Base-by-base conservation (phyloP, 1,140 invertebrate genomes). In the Bathynomus jamesi region DNA sequence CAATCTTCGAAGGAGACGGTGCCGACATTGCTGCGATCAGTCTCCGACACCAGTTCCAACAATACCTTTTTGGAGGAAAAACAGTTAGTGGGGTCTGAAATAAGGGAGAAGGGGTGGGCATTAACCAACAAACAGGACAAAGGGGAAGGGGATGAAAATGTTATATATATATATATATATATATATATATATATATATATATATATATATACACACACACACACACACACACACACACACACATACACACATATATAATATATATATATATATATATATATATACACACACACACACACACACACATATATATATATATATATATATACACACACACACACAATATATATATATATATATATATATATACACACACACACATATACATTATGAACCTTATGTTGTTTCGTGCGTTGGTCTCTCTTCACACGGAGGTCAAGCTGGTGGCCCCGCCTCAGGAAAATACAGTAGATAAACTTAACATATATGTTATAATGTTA, bases 31-130 rank as follows among this genome's bases (percentile, higher is more conserved):
- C 98, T 95, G 82, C 96, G 98, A 84, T 98, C 95, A 79, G 98
- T 97, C 85, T 98, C 96, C 69, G 93, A 87, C 95, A 98, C 97
- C 95, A 98, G 97, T 80, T 98, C 95, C 85, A 96, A 91, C 63
- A 98, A 84, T 79, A 98, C 97, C 95, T 98, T 40, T 8, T 40
- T 8, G 7, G 17, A 8, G 17, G 7, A 40, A 8, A 40, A n/a
- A n/a, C n/a, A n/a, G n/a, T n/a, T n/a, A n/a, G n/a, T n/a, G n/a
- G n/a, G n/a, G n/a, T n/a, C n/a, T n/a, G n/a, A n/a, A n/a, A n/a
- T n/a, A n/a, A n/a, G n/a, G n/a, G n/a, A n/a, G n/a, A n/a, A n/a
- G n/a, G n/a, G n/a, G n/a, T n/a, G n/a, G n/a, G n/a, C n/a, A n/a
- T n/a, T n/a, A n/a, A n/a, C n/a, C n/a, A n/a, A n/a, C n/a, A n/a